These are phyloP conservation scores for Pantherophis alleghaniensis DNA, from an alignment of 2,797 vertebrate species.

Conservation along the genomic window DNA sequence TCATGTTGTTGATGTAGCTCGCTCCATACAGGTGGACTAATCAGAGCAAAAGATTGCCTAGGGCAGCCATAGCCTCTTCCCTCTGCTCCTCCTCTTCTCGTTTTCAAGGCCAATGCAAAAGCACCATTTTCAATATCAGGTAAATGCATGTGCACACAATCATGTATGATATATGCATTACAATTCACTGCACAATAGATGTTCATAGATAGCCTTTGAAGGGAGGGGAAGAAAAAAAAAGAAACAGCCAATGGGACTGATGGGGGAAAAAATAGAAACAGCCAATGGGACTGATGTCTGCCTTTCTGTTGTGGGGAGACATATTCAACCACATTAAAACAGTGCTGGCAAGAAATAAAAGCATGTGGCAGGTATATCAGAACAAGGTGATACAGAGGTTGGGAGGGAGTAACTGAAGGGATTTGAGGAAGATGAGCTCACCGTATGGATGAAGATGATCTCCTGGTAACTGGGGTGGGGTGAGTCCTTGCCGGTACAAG, in stretches of 20 bases:
- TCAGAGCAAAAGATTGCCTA: neutral
- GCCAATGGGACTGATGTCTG: neutral
- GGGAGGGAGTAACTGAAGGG: neutral
- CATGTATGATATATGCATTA: neutral
- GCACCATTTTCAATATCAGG: neutral
- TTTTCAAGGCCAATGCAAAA: neutral
- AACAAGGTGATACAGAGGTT: neutral
- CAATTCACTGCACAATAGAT: neutral
- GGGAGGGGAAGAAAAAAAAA: too few species aligned
- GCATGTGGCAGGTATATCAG: neutral
- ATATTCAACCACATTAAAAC: neutral
- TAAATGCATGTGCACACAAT: neutral
- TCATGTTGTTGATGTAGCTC: neutral
- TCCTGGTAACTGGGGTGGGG: constrained; percentile 83
- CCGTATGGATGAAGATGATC: constrained; percentile 88
- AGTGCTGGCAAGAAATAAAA: neutral
- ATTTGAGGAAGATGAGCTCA: constrained; percentile 60
- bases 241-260: too few species aligned
- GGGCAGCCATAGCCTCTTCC: neutral
- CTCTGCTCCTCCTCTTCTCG: neutral
- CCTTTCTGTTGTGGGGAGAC: neutral
- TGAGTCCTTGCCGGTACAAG: constrained; percentile 85
- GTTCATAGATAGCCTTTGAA: neutral
- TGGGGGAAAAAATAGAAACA: neutral
- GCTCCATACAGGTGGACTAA: neutral